A percentile compares a stretch with the other conserved stretches of the same genome.
Evolutionary conservation across 2,113 vertebrate species (phyloP).

Genomic region (Dendrocopos noguchii): DNA sequence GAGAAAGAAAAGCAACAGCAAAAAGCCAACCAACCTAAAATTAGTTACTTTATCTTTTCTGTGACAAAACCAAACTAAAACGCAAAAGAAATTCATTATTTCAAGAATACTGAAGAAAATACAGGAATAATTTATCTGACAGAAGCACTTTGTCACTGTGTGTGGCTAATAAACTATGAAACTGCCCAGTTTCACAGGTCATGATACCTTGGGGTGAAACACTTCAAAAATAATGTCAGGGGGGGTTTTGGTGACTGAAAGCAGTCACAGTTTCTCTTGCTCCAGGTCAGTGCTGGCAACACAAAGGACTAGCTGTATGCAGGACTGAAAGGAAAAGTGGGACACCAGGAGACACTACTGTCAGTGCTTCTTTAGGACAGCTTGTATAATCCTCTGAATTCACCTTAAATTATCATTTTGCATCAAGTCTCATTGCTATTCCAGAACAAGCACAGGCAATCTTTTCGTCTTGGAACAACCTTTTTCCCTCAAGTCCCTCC

Average conservation of each 20-base stretch:
- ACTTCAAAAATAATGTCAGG: background rate
- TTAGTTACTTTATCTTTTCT: background rate
- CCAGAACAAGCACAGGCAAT: background rate
- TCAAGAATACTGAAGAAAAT: background rate
- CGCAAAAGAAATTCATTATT: background rate
- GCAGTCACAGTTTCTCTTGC: background rate
- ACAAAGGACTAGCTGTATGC: rapidly evolving
- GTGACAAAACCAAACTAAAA: background rate
- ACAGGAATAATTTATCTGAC: background rate
- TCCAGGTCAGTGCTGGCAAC: background rate
- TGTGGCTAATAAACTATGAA: background rate
- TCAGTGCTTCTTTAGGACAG: background rate
- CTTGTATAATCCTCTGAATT: background rate
- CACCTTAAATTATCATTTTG: background rate
- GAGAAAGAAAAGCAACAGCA: background rate
- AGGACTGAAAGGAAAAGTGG: background rate
- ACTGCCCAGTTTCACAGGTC: background rate
- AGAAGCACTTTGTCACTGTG: background rate
- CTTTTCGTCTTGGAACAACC: background rate
- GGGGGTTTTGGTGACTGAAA: background rate
- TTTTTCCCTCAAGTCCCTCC: background rate
- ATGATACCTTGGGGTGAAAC: background rate
- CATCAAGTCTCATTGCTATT: background rate
- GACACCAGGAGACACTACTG: background rate
- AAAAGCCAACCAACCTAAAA: background rate